Conservation (phyloP, 1,140 invertebrate genomes). For the Mizuhopecten yessoensis region DNA sequence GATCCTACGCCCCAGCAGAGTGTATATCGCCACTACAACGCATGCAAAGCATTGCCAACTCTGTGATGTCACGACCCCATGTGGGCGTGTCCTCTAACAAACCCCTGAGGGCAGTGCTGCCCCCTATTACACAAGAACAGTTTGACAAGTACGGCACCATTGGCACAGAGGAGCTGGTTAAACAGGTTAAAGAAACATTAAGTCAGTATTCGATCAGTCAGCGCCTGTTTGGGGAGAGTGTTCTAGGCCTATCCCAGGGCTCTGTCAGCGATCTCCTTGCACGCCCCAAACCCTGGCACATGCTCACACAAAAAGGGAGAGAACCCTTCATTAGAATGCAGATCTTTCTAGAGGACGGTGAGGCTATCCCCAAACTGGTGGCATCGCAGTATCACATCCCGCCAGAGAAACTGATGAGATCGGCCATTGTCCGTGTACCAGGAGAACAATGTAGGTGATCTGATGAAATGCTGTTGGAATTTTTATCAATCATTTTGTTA, state of each 20-base stretch:
- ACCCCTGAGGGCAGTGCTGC: slow-evolving; percentile 96
- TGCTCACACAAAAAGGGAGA: slow-evolving; percentile 98
- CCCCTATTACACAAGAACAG: slow-evolving; percentile 99
- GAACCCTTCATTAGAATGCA: slow-evolving; percentile 99
- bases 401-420: slow-evolving; percentile 90
- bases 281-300: slow-evolving; percentile 99
- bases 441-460: slow-evolving; percentile 62
- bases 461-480: neutral
- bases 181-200: slow-evolving; percentile 97
- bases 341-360: slow-evolving; percentile 97
- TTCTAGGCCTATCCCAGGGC: slow-evolving; percentile 93
- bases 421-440: slow-evolving; percentile 55
- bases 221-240: slow-evolving; percentile 98
- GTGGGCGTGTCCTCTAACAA: slow-evolving; percentile 87
- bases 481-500: slow-evolving; percentile 27
- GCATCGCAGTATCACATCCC: slow-evolving; percentile 99
- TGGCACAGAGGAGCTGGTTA: slow-evolving; percentile 99
- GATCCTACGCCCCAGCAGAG: slow-evolving; percentile 59
- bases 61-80: slow-evolving; percentile 90
- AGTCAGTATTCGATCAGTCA: slow-evolving; percentile 99
- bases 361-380: slow-evolving; percentile 97
- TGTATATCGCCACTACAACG: slow-evolving; percentile 92
- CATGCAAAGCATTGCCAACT: slow-evolving; percentile 99
- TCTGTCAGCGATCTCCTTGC: slow-evolving; percentile 98
- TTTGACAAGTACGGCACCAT: slow-evolving; percentile 99